Percentiles rank a stretch among this genome's conserved stretches.
These are phyloP conservation scores for Leptopilina myrica DNA, from an alignment of 2,888 invertebrate species.

Conservation along the genomic window DNA sequence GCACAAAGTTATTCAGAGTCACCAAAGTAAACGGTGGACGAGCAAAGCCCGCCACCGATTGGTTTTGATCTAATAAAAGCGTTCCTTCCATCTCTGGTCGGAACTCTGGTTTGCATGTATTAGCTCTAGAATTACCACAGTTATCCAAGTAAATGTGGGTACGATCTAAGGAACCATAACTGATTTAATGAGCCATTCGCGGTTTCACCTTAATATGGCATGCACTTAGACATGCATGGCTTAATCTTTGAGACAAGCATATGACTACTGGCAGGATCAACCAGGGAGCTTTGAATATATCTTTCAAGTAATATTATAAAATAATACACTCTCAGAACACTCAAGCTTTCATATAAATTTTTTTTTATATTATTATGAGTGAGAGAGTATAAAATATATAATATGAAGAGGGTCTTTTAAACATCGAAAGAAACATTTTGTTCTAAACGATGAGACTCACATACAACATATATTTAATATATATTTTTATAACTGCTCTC, in stretches of 20 bases:
- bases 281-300: slow-evolving; percentile 81
- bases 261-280: slow-evolving; percentile 83
- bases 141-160: slow-evolving; percentile 79
- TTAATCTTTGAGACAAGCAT: slow-evolving; percentile 84
- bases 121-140: slow-evolving; percentile 84
- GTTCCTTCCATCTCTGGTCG: slow-evolving; percentile 74
- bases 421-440: no score
- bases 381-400: no score
- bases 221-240: slow-evolving; percentile 84
- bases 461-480: no score
- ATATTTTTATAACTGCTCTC: no score
- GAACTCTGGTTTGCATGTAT: slow-evolving; percentile 80
- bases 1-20: slow-evolving; percentile 77
- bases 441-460: no score
- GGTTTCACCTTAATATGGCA: slow-evolving; percentile 79
- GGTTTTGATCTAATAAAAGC: slow-evolving; percentile 73
- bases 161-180: slow-evolving; percentile 79
- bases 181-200: slow-evolving; percentile 82
- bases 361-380: no score
- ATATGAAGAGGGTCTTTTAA: no score
- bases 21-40: slow-evolving; percentile 76
- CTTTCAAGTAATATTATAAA: no score
- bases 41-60: slow-evolving; percentile 76
- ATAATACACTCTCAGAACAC: no score
- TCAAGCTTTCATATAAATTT: no score